phyloP scores from a whole-genome alignment of 2,113 vertebrate species.

The Casuarius casuarius region DNA sequence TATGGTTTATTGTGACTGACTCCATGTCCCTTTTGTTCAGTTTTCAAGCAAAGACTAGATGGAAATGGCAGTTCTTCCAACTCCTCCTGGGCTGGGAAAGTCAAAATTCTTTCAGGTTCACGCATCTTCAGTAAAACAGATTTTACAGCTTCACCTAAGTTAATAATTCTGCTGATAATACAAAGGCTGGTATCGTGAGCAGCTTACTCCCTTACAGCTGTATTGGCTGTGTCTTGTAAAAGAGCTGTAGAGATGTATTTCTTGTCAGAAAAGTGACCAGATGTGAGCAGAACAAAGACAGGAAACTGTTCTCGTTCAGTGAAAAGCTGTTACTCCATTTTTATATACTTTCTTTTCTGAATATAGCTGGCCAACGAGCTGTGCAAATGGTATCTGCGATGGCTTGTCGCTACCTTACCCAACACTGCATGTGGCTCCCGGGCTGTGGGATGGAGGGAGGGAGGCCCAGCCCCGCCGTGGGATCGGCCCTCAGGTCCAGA shows the following conservation, averaged over 20 bases:
- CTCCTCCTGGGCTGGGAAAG: not conserved
- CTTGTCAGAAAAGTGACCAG: conserved; percentile 31
- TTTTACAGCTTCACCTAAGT: not conserved
- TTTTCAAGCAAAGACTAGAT: not conserved
- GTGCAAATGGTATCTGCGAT: not conserved
- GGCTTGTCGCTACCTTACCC: not conserved
- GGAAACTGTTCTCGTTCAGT: conserved; percentile 17
- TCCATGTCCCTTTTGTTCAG: not conserved
- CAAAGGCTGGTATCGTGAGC: not conserved
- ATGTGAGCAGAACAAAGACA: conserved; percentile 11
- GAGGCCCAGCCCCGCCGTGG: not conserved
- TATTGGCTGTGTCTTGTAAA: not conserved
- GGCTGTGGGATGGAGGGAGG: not conserved
- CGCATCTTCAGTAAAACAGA: not conserved
- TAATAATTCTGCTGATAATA: not conserved
- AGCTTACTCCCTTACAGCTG: not conserved
- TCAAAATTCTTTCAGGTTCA: not conserved
- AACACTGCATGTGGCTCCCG: not conserved
- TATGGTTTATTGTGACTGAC: not conserved
- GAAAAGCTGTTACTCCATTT: not conserved
- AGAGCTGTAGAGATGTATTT: conserved; percentile 2
- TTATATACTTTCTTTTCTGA: not conserved
- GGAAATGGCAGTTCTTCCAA: not conserved
- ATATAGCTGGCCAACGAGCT: not conserved
- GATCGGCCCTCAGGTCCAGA: not conserved